Base-by-base conservation (phyloP, 2,888 invertebrate genomes). In the Lithophane ornitopus region DNA sequence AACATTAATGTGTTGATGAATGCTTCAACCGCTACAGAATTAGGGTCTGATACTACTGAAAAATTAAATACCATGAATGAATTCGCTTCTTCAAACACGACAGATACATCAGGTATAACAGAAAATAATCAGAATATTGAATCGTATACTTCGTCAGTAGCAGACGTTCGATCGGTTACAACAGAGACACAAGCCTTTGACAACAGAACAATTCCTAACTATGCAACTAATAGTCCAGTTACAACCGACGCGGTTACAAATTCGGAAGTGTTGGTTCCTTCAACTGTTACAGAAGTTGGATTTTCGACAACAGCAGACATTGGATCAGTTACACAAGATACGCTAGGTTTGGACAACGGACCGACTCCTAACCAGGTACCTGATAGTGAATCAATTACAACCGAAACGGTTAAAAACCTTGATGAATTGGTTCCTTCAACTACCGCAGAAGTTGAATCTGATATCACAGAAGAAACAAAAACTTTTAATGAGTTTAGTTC, bases 401-500 rank as follows among this genome's bases (percentile, higher is more conserved):
- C 59, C 1, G 39, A 44, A 59, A 34, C 16, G 4, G n/a, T 39
- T 49, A 22, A 58, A 44, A 34, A 52, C 14, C 44, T 16, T 19
- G 34, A 71, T n/a, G 12, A 41, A 16, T 44, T 49, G 14, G 3
- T 62, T 19, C 14, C 19, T n/a, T 19, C 39, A 11, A 11, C 22
- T 1, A 22, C 49, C 14, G 56, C 14, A 46, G 26, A 59, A 49
- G 4, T 54, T 56, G 67, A 28, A 61, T 52, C 19, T 4, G 58
- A 46, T 59, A 26, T 41, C 16, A 84, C 71, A 11, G 80, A 79
- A 59, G 63, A 56, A 41, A 8, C 11, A 1, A 54, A 54, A 39
- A 22, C 28, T 19, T 26, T 19, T 39, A 28, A n/a, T 28, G 44
- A 44, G 34, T 56, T 49, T 65, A 54, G 16, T 70, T 62, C 34